Conservation (phyloP, 2,888 invertebrate genomes). For the Tenthredo scrophulariae region DNA sequence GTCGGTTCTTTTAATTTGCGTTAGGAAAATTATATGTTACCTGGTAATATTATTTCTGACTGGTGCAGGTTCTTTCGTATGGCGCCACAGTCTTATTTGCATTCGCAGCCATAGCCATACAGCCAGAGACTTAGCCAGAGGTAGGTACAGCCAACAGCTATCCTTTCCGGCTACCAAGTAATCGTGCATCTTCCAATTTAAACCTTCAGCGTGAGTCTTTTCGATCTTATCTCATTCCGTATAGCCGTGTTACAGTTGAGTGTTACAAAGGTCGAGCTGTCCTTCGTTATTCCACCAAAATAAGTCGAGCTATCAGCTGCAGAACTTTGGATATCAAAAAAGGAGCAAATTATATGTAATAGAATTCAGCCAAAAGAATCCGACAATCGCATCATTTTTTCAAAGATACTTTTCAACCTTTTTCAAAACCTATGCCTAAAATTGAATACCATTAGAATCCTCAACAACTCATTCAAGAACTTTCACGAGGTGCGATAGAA, state of each 20-base stretch:
- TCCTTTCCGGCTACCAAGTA: slow-evolving; percentile 60
- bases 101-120: slow-evolving; percentile 56
- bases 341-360: background rate
- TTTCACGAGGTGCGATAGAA: slow-evolving; percentile 21
- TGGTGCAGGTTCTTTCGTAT: slow-evolving; percentile 35
- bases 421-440: background rate
- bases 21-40: slow-evolving; percentile 60
- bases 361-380: background rate
- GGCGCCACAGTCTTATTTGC: slow-evolving; percentile 59
- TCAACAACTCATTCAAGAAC: slow-evolving; percentile 18
- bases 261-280: slow-evolving; percentile 46
- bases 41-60: slow-evolving; percentile 56
- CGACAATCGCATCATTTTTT: background rate
- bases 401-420: background rate
- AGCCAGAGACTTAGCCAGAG: slow-evolving; percentile 23
- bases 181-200: slow-evolving; percentile 69
- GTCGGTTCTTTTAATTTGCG: background rate
- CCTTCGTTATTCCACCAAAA: slow-evolving; percentile 46
- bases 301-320: background rate
- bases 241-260: slow-evolving; percentile 43
- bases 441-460: background rate
- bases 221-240: slow-evolving; percentile 55
- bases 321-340: background rate
- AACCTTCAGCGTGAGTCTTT: slow-evolving; percentile 55
- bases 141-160: slow-evolving; percentile 31